Evolutionary conservation across 2,113 vertebrate species (phyloP), one percentile per base, ranked within the genome.

Genomic region (Syngnathus scovelli): DNA sequence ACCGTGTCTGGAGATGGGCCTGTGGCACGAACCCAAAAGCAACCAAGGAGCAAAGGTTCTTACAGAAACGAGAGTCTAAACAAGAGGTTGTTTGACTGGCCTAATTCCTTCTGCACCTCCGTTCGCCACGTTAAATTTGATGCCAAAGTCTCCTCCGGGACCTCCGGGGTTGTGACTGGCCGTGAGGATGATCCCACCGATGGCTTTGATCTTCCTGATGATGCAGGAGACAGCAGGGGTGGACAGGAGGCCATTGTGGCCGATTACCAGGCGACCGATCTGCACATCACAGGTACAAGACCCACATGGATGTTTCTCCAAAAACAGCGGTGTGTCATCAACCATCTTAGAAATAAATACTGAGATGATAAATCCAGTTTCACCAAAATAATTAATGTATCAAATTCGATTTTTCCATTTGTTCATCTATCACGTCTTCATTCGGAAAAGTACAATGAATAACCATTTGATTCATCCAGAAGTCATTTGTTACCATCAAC

Each of bases 161-260:
- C 96, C 97, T 70, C 96, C 97, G 7, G 95, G 95, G 85, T 94
- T 95, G 87, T 97, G 96, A 82, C 97, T 98, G 21, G 97, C 97
- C 75, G 96, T 99, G 27, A 99, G 87, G 81, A 99, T 94, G 85
- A 99, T 98, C 61, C 97, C 97, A 49, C 96, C 96, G 27, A 95
- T 95, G 58, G 96, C 97, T 87, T 99, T 99, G 88, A 98, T 95
- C 89, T 98, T 99, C 74, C 96, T 92, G 89, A 99, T 97, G 87
- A 99, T 95, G 88, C 96, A 98, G 15, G 97, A 99, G 74, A 98
- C 95, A 27, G 96, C 96, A 61, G 96, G 97, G 7, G 97, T 99
- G 6, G 97, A 99, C 81, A 99, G 91, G 76, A 99, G 93, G 77
- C 97, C 96, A 9, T 95, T 94, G 90, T 98, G 97, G 33, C 96